These are phyloP conservation scores for Cydia fagiglandana DNA, from an alignment of 1,140 invertebrate species.

Conservation along the genomic window DNA sequence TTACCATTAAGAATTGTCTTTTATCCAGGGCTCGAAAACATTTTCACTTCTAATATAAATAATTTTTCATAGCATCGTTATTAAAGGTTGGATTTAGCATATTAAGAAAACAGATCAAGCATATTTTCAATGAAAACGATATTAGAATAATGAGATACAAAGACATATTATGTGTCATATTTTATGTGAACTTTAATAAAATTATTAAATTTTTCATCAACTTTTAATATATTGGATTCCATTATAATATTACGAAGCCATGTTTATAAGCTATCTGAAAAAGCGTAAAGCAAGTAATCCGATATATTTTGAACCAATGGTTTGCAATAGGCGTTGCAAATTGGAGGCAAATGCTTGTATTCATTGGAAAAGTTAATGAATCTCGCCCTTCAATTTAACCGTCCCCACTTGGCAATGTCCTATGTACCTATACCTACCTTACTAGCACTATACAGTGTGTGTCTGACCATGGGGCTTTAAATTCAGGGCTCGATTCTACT, in stretches of 20 bases:
- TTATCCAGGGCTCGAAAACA: constrained; percentile 54
- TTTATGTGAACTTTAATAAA: too few relatives aligned
- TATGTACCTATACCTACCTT: constrained; percentile 31
- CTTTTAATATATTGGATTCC: background rate
- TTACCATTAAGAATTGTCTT: constrained; percentile 72
- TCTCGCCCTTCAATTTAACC: constrained; percentile 58
- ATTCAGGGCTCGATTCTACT: too few relatives aligned
- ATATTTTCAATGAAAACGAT: too few relatives aligned
- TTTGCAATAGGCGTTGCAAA: constrained; percentile 57
- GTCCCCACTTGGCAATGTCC: constrained; percentile 37
- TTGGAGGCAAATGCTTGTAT: constrained; percentile 65
- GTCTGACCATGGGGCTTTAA: too few relatives aligned
- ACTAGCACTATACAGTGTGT: too few relatives aligned
- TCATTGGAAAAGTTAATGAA: constrained; percentile 74
- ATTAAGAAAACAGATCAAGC: too few relatives aligned
- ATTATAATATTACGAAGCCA: background rate
- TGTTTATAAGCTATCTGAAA: background rate
- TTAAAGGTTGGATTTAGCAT: too few relatives aligned
- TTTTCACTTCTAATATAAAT: constrained; percentile 38
- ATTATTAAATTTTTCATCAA: too few relatives aligned
- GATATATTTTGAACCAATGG: constrained; percentile 45
- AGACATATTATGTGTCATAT: too few relatives aligned
- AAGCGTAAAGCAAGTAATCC: background rate
- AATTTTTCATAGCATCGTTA: too few relatives aligned
- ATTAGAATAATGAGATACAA: too few relatives aligned